Base-by-base conservation (phyloP, 2,888 invertebrate genomes). In the Frankliniella fusca region DNA sequence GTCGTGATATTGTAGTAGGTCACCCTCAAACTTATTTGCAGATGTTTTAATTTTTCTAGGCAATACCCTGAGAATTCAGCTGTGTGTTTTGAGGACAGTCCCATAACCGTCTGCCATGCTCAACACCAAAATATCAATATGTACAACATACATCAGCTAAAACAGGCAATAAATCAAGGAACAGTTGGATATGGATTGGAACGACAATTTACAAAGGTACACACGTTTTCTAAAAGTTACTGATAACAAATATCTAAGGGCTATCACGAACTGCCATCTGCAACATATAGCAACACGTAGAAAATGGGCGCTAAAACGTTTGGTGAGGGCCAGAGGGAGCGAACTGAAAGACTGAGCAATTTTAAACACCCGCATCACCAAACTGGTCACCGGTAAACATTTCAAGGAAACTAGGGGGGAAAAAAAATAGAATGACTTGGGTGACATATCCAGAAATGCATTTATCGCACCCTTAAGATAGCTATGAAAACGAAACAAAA, bases 141-240 rank as follows among this genome's bases (percentile, higher is more conserved):
- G 27, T 76, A 76, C 70, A 76, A 76, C 23, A 76, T 76, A 76
- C 70, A 76, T 10, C 8, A 76, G 27, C 70, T 76, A 76, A 76
- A 76, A 76, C 70, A 76, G 70, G 70, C 70, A 76, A 54, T 20
- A 54, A 20, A 54, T 54, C 20, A 20, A 54, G 54, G 15, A 54
- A 54, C 20, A 54, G 18, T 54, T 54, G 54, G 15, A 54, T 10
- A 54, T 54, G 12, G 20, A 38, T 38, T 38, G 38, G 38, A 38
- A 38, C 38, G 38, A 38, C 38, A 38, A 38, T 38, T 38, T 38
- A 38, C 38, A 38, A 38, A 38, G 38, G 38, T 38, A 38, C 38
- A 38, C 38, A 38, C 38, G 38, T 27, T 76, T 23, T 27, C 70
- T 76, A 76, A 54, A 38, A 38, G 38, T 38, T 61, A 61, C 61